Conservation (phyloP, 2,888 invertebrate species). For the Bellardia bayeri region DNA sequence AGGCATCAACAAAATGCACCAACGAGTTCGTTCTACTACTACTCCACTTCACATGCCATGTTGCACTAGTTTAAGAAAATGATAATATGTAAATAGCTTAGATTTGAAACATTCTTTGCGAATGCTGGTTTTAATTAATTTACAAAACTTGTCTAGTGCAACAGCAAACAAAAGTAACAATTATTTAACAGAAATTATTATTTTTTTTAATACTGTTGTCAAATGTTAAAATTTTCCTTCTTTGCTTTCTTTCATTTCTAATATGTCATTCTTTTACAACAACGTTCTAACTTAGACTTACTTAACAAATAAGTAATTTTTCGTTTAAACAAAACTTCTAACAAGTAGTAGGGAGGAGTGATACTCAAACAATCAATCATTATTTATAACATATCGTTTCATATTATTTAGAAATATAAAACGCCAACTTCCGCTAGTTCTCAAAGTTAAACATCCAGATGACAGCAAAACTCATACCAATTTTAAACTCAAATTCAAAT, state of each 20-base stretch:
- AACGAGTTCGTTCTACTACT: background rate
- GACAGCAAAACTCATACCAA: background rate
- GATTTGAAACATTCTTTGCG: constrained; percentile 7
- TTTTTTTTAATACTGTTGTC: background rate
- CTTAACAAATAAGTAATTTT: constrained; percentile 10
- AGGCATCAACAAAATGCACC: constrained; percentile 41
- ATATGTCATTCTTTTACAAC: constrained; percentile 18
- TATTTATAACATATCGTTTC: constrained; percentile 22
- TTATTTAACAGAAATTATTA: background rate
- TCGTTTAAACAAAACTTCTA: constrained; percentile 23
- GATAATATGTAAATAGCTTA: background rate
- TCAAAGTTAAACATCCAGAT: background rate
- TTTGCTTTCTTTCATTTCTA: background rate
- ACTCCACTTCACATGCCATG: background rate
- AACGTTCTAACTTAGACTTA: constrained; percentile 43
- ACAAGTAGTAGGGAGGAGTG: background rate
- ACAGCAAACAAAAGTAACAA: constrained; percentile 4
- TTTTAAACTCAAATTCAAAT: background rate
- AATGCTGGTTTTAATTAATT: background rate
- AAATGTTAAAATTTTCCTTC: background rate
- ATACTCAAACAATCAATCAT: background rate
- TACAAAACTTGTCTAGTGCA: constrained; percentile 4
- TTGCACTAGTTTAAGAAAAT: background rate
- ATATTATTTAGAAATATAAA: background rate
- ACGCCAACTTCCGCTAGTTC: constrained; percentile 8